Base-by-base conservation (phyloP, 2,888 invertebrate species). In the Orthosia cruda region DNA sequence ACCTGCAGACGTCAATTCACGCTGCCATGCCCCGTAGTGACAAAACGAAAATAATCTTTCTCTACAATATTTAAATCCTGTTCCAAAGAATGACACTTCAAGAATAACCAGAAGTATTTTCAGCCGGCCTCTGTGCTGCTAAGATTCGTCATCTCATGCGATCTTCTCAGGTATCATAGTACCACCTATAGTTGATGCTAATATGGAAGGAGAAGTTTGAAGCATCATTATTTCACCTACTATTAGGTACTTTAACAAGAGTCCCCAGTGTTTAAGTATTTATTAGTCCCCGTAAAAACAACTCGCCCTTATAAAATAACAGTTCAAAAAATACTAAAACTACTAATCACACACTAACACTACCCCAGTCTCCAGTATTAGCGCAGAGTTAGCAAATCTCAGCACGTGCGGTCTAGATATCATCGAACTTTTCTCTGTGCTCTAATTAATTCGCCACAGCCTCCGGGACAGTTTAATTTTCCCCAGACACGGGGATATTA, bases 371-470 rank as follows among this genome's bases (percentile, higher is more conserved):
- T 26, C 16, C 40, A 12, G 26, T n/a, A 45, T 45, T 20, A 61
- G 79, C 49, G 13, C 23, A 0, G 1, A 68, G 13, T 49, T 32
- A 54, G 49, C 26, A 1, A 62, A 15, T 32, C 55, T 50, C 12
- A 49, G n/a, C 74, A 64, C 69, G 69, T 54, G 61, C 15, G 54
- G 23, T 79, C 61, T 71, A 65, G 81, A 61, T 74, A 62, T 75
- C 67, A 75, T 80, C 81, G 71, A 84, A 84, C 61, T 71, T 74
- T 74, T 84, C 64, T 84, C 54, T 40, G 66, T 45, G 45, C 23
- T 67, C 40, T 80, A 84, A 84, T 80, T 74, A 81, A 80, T 81
- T 74, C 49, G 52, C 67, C 55, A 15, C 67, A 63, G 61, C 32
- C 68, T 45, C 52, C 15, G 83, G 70, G 70, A 83, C 74, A 49